Conservation (phyloP, 2,113 vertebrate species). For the Rostratula benghalensis region DNA sequence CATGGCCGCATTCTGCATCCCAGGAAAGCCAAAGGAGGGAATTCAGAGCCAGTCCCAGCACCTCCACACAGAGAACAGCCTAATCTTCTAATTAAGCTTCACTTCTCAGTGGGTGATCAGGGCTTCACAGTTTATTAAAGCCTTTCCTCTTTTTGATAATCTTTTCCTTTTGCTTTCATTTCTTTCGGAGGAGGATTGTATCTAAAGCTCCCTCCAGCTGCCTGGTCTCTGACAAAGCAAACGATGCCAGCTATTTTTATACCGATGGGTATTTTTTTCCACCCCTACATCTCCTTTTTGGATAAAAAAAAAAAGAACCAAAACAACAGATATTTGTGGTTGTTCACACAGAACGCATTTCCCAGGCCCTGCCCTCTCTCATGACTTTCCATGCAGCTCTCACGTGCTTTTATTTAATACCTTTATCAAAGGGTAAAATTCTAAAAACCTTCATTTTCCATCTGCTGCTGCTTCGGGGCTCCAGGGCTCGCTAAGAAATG, state of each 20-base stretch:
- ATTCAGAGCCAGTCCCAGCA: background rate
- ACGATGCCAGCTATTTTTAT: background rate
- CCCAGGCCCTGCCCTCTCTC: background rate
- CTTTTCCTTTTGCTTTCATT: background rate
- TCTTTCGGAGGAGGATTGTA: background rate
- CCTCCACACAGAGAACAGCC: background rate
- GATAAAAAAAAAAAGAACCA: background rate
- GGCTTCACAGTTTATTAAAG: conserved; percentile 29
- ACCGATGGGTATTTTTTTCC: background rate
- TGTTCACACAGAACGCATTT: background rate
- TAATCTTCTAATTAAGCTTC: conserved; percentile 14
- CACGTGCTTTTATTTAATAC: background rate
- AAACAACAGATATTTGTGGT: background rate
- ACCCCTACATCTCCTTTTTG: background rate
- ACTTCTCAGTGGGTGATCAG: background rate
- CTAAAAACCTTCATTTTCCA: background rate
- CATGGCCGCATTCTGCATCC: background rate
- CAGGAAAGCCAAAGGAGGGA: background rate
- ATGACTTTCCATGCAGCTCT: background rate
- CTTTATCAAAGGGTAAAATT: accelerated
- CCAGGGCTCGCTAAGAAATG: background rate
- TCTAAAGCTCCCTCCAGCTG: background rate
- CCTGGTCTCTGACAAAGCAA: background rate
- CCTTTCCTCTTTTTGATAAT: conserved; percentile 9
- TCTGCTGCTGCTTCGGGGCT: background rate